A percentile compares a stretch with the other conserved stretches of the same genome.
Conservation (phyloP, 2,113 vertebrate species). For the Capreolus pygargus region DNA sequence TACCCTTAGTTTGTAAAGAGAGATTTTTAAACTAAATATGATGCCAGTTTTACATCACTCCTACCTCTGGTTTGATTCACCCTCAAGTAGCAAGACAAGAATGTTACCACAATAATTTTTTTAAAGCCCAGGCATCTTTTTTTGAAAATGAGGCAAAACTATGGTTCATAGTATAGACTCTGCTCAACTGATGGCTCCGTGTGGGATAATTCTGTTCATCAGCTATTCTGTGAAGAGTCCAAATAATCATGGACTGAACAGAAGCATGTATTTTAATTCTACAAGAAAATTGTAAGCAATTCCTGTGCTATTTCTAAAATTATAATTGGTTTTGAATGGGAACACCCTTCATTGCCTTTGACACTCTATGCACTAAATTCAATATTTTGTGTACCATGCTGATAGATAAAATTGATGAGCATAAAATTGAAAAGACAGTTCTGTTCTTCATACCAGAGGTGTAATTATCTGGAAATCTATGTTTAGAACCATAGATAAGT, state of each 20-base stretch:
- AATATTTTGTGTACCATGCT: neutral
- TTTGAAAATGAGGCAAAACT: neutral
- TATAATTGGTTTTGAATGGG: neutral
- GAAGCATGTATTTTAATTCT: neutral
- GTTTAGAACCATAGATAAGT: neutral
- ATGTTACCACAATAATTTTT: neutral
- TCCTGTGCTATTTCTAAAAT: slow-evolving; percentile 30
- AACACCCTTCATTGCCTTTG: neutral
- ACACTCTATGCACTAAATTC: neutral
- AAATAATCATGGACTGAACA: neutral
- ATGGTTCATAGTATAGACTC: neutral
- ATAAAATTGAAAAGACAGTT: neutral
- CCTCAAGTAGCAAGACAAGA: neutral
- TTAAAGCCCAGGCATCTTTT: neutral
- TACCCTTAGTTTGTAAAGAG: neutral
- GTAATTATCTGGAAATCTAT: neutral
- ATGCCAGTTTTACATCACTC: neutral
- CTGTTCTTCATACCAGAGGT: neutral
- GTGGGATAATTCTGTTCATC: neutral
- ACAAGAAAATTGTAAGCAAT: neutral
- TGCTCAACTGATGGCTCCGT: neutral
- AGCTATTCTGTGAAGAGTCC: neutral
- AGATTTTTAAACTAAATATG: neutral
- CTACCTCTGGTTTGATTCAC: neutral
- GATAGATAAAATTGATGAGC: neutral